Base-by-base conservation (phyloP, 2,797 vertebrate species). In the Esox lucius region DNA sequence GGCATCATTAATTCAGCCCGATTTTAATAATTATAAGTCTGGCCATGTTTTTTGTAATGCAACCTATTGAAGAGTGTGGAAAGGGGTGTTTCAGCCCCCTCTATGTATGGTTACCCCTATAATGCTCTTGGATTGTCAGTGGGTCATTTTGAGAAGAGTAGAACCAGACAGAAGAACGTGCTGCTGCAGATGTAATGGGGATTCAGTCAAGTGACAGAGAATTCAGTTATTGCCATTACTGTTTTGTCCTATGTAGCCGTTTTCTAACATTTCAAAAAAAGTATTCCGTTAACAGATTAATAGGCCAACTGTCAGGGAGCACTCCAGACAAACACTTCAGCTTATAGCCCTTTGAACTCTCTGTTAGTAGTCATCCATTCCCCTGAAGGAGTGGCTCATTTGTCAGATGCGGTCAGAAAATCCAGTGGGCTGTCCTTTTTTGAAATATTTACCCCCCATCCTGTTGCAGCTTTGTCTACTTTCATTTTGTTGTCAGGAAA, bases 101-200 rank as follows among this genome's bases (percentile, higher is more conserved):
- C 13, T 66, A 31, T 1, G 22, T 15, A 12, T 26, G 22, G 64
- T 64, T 64, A 46, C 67, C 42, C 56, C 70, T 73, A 4, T 19
- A 35, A 72, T 75, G 75, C 77, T 75, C 17, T 69, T 8, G 22
- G 74, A 73, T 48, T 39, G 53, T 33, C 70, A 78, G 62, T 82
- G 78, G 72, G 72, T 71, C 74, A 51, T 74, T 81, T 70, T 70
- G 76, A 75, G 73, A n/a, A n/a, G n/a, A n/a, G n/a, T 72, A 76
- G 81, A 70, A 61, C 75, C 26, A 77, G 5, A 80, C 81, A 35
- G 51, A 76, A 81, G 81, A 66, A 78, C 75, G 70, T 69, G 72
- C 90, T 89, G 86, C 88, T 91, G 88, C 84, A 79, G 0, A 42
- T 77, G 86, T 87, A 83, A 85, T 84, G 83, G 76, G 70, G 67